phyloP scores from a whole-genome alignment of 1,140 invertebrate genomes.

The Homarus americanus region DNA sequence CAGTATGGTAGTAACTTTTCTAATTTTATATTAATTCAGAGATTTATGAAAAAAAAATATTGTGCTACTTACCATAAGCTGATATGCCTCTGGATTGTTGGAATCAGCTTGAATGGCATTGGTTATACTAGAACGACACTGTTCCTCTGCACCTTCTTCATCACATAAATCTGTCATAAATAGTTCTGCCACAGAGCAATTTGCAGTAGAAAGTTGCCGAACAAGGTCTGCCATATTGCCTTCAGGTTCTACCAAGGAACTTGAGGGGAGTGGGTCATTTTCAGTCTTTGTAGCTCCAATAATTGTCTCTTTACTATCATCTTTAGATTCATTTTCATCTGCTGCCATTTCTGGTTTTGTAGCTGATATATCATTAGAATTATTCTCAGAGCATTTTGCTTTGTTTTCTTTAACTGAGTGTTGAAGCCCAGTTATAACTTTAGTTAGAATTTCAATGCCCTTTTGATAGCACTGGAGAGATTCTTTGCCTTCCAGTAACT shows the following conservation, averaged over 20 bases:
- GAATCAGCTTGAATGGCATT: constrained; percentile 63
- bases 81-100: constrained; percentile 71
- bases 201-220: constrained; percentile 78
- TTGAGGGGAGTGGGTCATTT: constrained; percentile 3
- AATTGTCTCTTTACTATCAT: background rate
- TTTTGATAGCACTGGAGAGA: constrained; percentile 78
- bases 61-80: constrained; percentile 52
- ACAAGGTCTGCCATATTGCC: constrained; percentile 32
- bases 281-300: background rate
- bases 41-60: background rate
- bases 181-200: constrained; percentile 79
- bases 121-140: constrained; percentile 40
- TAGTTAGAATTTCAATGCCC: constrained; percentile 78
- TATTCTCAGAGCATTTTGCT: background rate
- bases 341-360: background rate
- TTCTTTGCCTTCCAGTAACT: constrained; percentile 77
- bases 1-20: too few relatives aligned
- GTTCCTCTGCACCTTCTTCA: constrained; percentile 69
- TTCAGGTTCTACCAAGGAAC: constrained; percentile 68
- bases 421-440: constrained; percentile 75
- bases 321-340: background rate
- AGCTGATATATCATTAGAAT: background rate
- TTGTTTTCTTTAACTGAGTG: constrained; percentile 64
- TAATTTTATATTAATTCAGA: too few relatives aligned
- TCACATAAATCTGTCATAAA: constrained; percentile 79